Evolutionary conservation across 2,113 vertebrate genomes (phyloP).

Genomic region (Eidolon helvum): DNA sequence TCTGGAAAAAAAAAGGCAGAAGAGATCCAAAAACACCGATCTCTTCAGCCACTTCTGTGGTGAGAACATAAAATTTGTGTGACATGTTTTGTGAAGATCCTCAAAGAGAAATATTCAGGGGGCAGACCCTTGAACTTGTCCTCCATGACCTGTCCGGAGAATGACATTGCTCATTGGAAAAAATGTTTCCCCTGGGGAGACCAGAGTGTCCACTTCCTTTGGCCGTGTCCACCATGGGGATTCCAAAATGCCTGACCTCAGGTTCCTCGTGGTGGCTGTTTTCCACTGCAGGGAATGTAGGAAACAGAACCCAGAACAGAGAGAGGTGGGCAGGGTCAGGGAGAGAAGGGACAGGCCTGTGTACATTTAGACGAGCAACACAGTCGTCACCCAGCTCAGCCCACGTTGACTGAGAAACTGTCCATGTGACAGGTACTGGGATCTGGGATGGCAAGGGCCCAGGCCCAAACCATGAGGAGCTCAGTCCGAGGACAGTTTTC

Average conservation of each 20-base stretch:
- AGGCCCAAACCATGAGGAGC: not conserved
- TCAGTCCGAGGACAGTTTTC: not conserved
- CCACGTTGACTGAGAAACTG: accelerated
- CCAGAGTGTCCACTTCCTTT: slow-evolving; percentile 26
- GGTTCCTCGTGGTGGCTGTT: not conserved
- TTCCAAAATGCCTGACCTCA: slow-evolving; percentile 36
- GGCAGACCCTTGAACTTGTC: slow-evolving; percentile 8
- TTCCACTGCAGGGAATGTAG: not conserved
- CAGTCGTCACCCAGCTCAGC: not conserved
- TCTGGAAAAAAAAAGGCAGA: not conserved
- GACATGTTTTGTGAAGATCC: slow-evolving; percentile 15
- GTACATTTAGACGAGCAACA: not conserved
- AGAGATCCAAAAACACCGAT: not conserved
- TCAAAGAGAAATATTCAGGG: not conserved
- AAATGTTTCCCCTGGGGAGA: slow-evolving; percentile 26
- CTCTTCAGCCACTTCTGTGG: slow-evolving; percentile 13
- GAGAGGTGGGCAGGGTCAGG: not conserved
- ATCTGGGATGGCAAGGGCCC: not conserved
- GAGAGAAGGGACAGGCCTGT: not conserved
- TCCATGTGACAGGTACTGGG: accelerated
- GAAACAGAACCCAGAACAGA: not conserved
- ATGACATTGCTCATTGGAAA: slow-evolving; percentile 24
- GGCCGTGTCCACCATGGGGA: not conserved
- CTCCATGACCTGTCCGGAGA: slow-evolving; percentile 19
- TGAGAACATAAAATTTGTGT: not conserved